These are phyloP conservation scores for Chanos chanos DNA, from an alignment of 2,797 vertebrate species.

Conservation along the genomic window DNA sequence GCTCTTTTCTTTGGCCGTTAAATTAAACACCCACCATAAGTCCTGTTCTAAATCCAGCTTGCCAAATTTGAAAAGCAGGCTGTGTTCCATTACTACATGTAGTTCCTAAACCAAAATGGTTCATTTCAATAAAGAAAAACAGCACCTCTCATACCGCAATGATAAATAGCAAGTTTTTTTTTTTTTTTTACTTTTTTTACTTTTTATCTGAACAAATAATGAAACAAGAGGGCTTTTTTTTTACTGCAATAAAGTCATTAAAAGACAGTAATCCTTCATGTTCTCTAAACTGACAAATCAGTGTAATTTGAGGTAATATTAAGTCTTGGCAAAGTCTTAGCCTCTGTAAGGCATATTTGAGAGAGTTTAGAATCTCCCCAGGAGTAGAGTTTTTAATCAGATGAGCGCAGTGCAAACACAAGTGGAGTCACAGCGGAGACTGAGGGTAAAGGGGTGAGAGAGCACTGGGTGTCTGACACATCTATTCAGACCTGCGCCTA, in stretches of 20 bases:
- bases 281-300: constrained; percentile 30
- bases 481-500: constrained; percentile 53
- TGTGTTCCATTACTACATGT: constrained; percentile 3
- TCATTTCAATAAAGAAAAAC: too few relatives aligned
- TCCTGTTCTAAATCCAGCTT: constrained; percentile 12
- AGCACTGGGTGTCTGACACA: constrained; percentile 50
- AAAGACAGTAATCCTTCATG: constrained; percentile 39
- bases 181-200: too few relatives aligned
- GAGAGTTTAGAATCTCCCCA: constrained; percentile 36
- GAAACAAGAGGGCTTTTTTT: background rate
- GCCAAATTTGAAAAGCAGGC: constrained; percentile 22
- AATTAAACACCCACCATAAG: constrained; percentile 39
- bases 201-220: background rate
- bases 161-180: too few relatives aligned
- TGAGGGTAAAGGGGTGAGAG: constrained; percentile 36
- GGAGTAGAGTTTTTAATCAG: constrained; percentile 49
- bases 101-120: constrained; percentile 19
- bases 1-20: constrained; percentile 28
- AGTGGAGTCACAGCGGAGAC: constrained; percentile 34
- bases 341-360: background rate
- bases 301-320: constrained; percentile 47
- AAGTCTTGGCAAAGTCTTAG: constrained; percentile 38
- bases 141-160: too few relatives aligned
- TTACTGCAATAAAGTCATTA: constrained; percentile 33
- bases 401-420: constrained; percentile 33